Conservation (phyloP, 2,888 invertebrate genomes). For the Amphipoea oculea region DNA sequence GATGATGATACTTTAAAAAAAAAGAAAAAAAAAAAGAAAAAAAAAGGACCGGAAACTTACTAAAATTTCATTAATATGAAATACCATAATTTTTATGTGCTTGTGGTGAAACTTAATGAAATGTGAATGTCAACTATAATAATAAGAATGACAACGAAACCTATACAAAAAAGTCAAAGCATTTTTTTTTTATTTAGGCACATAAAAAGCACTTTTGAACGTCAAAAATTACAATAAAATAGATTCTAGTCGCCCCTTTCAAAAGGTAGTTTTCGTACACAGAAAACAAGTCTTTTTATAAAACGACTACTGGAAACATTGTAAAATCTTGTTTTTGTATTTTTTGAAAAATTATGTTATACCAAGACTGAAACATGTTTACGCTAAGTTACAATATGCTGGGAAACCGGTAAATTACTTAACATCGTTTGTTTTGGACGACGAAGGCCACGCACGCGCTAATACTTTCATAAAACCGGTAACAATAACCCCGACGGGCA, state of each 20-base stretch:
- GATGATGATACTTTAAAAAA: too few relatives aligned
- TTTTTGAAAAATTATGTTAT: not conserved
- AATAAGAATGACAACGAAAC: not conserved
- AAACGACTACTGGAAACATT: not conserved
- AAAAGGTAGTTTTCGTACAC: too few relatives aligned
- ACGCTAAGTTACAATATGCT: constrained; percentile 6
- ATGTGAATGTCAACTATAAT: not conserved
- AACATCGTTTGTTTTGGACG: constrained; percentile 44
- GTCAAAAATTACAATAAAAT: too few relatives aligned
- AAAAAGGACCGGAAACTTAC: not conserved
- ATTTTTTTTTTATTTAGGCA: too few relatives aligned
- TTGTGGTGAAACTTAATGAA: not conserved
- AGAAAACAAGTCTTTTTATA: not conserved
- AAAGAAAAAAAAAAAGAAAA: too few relatives aligned
- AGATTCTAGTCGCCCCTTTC: too few relatives aligned
- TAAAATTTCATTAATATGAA: not conserved
- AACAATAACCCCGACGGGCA: constrained; percentile 31
- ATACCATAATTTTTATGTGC: not conserved
- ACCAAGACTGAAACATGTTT: not conserved
- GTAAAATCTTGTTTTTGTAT: not conserved
- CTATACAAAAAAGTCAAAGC: not conserved
- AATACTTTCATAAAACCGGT: constrained; percentile 53
- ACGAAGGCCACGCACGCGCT: constrained; percentile 50
- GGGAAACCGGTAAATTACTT: constrained; percentile 32
- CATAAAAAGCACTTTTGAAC: too few relatives aligned